Evolutionary conservation across 2,888 invertebrate genomes (phyloP), one percentile per base, ranked within the genome.

Genomic region (Agriopis marginaria): DNA sequence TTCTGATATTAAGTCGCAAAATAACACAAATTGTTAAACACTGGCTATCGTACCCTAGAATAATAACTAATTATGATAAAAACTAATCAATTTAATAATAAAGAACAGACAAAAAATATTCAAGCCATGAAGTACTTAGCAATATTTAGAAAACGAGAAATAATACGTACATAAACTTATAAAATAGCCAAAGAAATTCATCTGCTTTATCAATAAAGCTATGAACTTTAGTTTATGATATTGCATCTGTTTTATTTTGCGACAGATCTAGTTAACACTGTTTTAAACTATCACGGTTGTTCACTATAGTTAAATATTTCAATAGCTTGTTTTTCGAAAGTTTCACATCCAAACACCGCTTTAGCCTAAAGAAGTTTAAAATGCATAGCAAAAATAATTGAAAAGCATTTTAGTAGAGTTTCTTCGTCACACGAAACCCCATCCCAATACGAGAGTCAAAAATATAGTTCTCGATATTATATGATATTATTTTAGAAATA

Each of bases 361-460:
- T 76, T 76, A 82, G 81, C 82, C 67, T 80, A 81, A 77, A 82
- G 77, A 78, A 79, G 53, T 70, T 82, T 74, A 86, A 87, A 89
- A 86, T 84, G 83, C 85, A 76, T 91, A 89, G 89, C 90, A 89
- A 91, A 91, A 90, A 90, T 89, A 90, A 90, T 70, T 76, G 45
- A 81, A 82, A 79, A 88, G 87, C 78, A 62, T 75, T 77, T 73
- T 70, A 63, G 40, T 55, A 42, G 56, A 55, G 50, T 42, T 63
- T 49, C 60, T 39, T 39, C 49, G 44, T 55, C 7, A 14, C 39
- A 75, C 73, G 66, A 62, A 75, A 49, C 76, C 72, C 79, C 71
- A 73, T 75, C 77, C 82, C 86, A 88, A 89, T 77, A 87, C 80
- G 86, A 86, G 77, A 85, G 84, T 91, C 87, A 86, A 92, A 91